Base-by-base conservation (phyloP, 1,140 invertebrate species). In the Neelides sp. region DNA sequence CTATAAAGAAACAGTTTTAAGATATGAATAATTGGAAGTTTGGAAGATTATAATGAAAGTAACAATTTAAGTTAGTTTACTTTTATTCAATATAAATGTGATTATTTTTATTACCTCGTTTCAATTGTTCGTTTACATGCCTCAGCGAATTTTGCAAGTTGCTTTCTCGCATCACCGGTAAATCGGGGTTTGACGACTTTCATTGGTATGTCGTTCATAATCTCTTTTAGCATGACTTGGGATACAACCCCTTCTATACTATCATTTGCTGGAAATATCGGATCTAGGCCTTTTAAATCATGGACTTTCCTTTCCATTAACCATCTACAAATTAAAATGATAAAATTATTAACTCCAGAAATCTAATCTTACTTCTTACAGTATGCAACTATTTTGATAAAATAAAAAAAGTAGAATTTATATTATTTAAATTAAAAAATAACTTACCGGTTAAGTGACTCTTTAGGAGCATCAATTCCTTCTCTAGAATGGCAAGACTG, bases 161-260 rank as follows among this genome's bases (percentile, higher is more conserved):
- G 92, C 67, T 95, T 95, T n/a, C 91, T 73, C 0, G 92, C 91
- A 71, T 98, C 92, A 4, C 85, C 87, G 5, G 88, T 91, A 64
- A 89, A 95, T 67, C 94, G 95, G 8, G 92, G 90, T 66, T 88
- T 81, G 4, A 89, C 78, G 36, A 97, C 75, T 71, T 94, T 95
- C 26, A 98, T 89, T 0, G 93, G 93, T 62, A 98, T 93, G 67
- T 97, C 92, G 68, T 94, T 91, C 89, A 98, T 95, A 24, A 98
- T 94, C 73, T 96, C 93, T 48, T 86, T 79, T 67, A 92, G 94
- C 90, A 97, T 93, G 3, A 34, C 35, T 28, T 41, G 30, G 1
- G 86, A 86, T 65, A 82, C 77, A 1, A 91, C 94, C 54, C 96
- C 82, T 69, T 95, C 91, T 7, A 86, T 84, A 57, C 82, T 79